phyloP scores from a whole-genome alignment of 2,113 vertebrate species.

The Antechinus stuartii region DNA sequence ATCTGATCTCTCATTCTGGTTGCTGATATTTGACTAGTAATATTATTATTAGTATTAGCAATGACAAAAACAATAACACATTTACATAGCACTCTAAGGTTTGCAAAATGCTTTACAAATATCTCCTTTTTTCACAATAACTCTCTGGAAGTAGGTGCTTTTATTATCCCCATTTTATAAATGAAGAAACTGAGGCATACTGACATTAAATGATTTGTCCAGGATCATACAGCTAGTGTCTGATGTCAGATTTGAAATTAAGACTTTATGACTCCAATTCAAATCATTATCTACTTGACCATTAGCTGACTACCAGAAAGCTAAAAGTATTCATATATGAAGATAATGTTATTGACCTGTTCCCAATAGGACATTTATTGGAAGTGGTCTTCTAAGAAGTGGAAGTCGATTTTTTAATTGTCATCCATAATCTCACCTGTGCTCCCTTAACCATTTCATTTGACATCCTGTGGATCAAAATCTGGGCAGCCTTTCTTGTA shows the following conservation, averaged over 20 bases:
- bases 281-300: background rate
- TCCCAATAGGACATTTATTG: background rate
- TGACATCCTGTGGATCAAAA: background rate
- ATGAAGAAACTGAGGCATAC: background rate
- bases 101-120: background rate
- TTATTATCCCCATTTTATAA: background rate
- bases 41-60: background rate
- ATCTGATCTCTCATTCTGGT: background rate
- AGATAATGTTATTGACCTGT: background rate
- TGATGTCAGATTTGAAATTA: background rate
- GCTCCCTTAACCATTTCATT: background rate
- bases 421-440: background rate
- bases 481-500: too few species aligned
- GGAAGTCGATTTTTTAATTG: background rate
- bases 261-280: background rate
- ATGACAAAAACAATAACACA: background rate
- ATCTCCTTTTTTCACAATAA: background rate
- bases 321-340: background rate
- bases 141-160: background rate
- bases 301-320: background rate
- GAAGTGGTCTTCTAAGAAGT: background rate
- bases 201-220: background rate
- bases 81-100: background rate
- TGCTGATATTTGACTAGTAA: background rate
- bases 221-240: background rate